These are phyloP conservation scores for Cyprinodon diabolis DNA, from an alignment of 2,797 vertebrate species.

Conservation along the genomic window DNA sequence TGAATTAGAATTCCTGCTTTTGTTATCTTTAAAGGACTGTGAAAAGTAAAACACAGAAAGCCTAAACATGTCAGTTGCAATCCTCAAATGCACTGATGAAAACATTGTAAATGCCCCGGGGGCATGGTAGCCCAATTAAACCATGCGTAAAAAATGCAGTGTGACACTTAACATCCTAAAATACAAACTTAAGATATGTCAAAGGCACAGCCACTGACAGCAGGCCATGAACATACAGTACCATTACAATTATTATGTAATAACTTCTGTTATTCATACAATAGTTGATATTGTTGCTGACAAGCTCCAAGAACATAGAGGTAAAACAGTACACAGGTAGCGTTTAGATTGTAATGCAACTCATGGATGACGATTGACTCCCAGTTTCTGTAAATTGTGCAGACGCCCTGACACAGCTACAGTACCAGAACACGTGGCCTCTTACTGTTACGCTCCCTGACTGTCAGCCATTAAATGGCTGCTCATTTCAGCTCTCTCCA, in stretches of 20 bases:
- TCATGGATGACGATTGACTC: slow-evolving; percentile 19
- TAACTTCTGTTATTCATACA: neutral
- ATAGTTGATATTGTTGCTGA: neutral
- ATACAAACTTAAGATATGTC: slow-evolving; percentile 28
- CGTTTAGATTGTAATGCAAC: slow-evolving; percentile 4
- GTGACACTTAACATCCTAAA: slow-evolving; percentile 30
- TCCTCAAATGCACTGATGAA: slow-evolving; percentile 7
- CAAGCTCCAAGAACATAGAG: neutral
- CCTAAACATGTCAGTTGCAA: neutral
- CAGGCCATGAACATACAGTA: neutral
- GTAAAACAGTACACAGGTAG: neutral
- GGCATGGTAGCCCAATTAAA: slow-evolving; percentile 6
- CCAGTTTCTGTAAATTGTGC: slow-evolving; percentile 4
- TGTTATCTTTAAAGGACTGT: neutral
- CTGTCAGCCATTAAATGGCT: slow-evolving; percentile 38
- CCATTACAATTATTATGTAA: slow-evolving; percentile 7
- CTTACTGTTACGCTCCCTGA: slow-evolving; percentile 5
- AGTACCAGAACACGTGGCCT: slow-evolving; percentile 12
- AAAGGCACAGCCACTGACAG: slow-evolving; percentile 9
- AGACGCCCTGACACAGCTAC: slow-evolving; percentile 4
- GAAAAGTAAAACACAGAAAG: neutral
- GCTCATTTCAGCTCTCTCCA: slow-evolving; percentile 40
- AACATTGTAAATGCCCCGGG: slow-evolving; percentile 4
- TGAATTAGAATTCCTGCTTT: neutral
- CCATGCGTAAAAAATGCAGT: slow-evolving; percentile 19